These are phyloP conservation scores for Amphipyra tragopoginis DNA, from an alignment of 2,888 invertebrate genomes.

Conservation along the genomic window DNA sequence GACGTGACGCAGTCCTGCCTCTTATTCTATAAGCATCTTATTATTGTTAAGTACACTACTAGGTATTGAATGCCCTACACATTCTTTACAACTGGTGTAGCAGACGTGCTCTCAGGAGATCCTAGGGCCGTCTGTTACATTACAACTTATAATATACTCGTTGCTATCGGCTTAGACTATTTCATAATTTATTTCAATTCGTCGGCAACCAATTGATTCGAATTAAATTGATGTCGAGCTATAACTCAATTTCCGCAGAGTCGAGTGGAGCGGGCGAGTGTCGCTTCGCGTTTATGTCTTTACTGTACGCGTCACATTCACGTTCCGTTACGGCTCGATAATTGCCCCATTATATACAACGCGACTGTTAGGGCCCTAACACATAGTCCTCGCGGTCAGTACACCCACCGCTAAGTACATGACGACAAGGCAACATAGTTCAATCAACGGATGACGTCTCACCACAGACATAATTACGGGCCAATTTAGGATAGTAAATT, in stretches of 20 bases:
- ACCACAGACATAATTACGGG: not conserved
- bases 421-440: not conserved
- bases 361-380: not conserved
- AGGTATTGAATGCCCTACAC: no score
- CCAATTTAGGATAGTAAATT: conserved; percentile 8
- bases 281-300: not conserved
- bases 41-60: no score
- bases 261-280: not conserved
- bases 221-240: no score
- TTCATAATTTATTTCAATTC: no score
- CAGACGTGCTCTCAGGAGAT: no score
- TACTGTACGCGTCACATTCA: not conserved
- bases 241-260: not conserved
- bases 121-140: no score
- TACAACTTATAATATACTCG: no score
- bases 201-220: no score
- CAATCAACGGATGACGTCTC: conserved; percentile 3
- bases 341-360: not conserved
- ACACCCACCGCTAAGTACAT: not conserved
- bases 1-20: no score
- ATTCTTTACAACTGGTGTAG: no score
- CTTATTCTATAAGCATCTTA: no score
- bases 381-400: not conserved
- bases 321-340: not conserved
- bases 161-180: no score